Evolutionary conservation across 2,888 invertebrate species (phyloP), one percentile per base, ranked within the genome.

Genomic region (Strigamia crassipes): DNA sequence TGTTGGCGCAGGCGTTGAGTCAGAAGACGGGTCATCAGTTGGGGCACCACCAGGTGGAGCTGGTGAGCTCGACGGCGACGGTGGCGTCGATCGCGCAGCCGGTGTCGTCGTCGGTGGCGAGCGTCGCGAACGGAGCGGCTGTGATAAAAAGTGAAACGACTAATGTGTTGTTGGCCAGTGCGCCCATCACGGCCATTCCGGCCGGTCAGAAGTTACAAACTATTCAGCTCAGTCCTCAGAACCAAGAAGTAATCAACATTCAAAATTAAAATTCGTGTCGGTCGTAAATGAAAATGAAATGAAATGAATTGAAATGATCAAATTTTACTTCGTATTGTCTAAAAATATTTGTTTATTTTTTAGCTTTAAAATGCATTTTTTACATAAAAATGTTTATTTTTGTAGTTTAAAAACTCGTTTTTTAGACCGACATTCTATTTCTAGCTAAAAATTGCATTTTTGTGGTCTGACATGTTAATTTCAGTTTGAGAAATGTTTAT

Each of bases 191-290:
- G n/a, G 31, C 78, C 21, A 34, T 83, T 34, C 80, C 83, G 21
- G 82, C 83, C 27, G 83, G 83, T 38, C 84, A 83, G 77, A 84
- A 83, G 80, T 82, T 84, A 77, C 83, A 84, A 41, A 82, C 83
- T 12, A 93, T 93, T 84, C 93, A 93, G 85, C 87, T 94, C 79
- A 92, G 92, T 18, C 92, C 92, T 13, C 93, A 93, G 85, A 93
- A 93, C 85, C 93, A 93, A 86, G 92, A 92, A 86, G 89, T 91
- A 85, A 83, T 38, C 34, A 34, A 34, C 34, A 34, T 6, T 34
- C 6, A 34, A n/a, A n/a, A n/a, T n/a, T n/a, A n/a, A n/a, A n/a
- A n/a, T n/a, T 34, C 34, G 83, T 46, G 42, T 27, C n/a, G 23
- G 79, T 34, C 15, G 79, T 2, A n/a, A 56, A 0, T 42, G 56